Evolutionary conservation across 35 echinoderm and acorn worm species (phyloP).

Genomic region (Stichopus chloronotus): DNA sequence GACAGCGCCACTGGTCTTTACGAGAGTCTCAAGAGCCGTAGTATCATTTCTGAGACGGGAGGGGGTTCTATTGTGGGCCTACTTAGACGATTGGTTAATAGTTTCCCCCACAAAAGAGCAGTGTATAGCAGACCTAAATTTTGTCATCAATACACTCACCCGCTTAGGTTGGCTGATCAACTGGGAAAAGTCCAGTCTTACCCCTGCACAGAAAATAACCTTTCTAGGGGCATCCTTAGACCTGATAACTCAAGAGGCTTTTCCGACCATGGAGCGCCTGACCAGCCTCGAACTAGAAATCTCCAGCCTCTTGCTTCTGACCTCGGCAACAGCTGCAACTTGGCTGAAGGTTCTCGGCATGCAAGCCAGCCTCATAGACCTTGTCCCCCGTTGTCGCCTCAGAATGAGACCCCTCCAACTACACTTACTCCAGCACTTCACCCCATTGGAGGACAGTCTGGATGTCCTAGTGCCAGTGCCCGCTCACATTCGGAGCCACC

Average conservation of each 20-base stretch:
- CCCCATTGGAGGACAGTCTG: neutral
- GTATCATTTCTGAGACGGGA: slow-evolving; percentile 9
- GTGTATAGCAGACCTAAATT: neutral
- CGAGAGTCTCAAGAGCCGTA: neutral
- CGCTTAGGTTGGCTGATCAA: slow-evolving; percentile 2
- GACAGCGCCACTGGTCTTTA: neutral
- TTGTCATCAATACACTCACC: slow-evolving; percentile 3
- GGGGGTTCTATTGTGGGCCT: no score
- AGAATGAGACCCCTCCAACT: neutral
- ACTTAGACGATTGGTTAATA: slow-evolving; percentile 36
- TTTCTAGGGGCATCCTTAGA: slow-evolving; percentile 26
- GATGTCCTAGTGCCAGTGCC: neutral
- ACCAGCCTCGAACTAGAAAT: neutral
- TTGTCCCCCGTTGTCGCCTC: neutral
- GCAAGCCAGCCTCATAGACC: no score
- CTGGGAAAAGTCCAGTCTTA: slow-evolving; percentile 1
- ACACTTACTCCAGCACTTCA: neutral
- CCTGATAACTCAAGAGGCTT: neutral
- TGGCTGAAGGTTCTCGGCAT: no score
- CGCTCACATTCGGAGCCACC: neutral
- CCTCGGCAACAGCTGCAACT: no score
- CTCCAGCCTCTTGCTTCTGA: neutral
- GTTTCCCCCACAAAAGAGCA: neutral
- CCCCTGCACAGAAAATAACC: neutral
- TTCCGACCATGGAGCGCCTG: neutral